phyloP scores from a whole-genome alignment of 2,888 invertebrate genomes.

The Ophraella communa region DNA sequence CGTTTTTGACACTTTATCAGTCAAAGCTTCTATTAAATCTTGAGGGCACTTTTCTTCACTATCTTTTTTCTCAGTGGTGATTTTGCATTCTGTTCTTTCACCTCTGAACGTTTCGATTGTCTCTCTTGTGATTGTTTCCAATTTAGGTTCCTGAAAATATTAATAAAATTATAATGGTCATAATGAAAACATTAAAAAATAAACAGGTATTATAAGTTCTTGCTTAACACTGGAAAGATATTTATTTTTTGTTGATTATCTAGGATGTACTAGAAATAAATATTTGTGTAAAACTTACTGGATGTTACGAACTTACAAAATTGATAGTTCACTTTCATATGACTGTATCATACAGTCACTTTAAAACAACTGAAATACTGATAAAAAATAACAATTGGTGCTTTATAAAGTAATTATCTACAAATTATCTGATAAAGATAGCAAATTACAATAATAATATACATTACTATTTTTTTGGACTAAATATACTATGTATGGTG shows the following conservation, averaged over 20 bases:
- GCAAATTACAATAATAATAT: neutral
- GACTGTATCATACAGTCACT: neutral
- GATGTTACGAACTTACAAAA: neutral
- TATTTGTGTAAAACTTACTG: neutral
- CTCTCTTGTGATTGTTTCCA: constrained; percentile 70
- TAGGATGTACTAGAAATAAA: no score
- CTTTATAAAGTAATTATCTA: neutral
- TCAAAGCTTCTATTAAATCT: constrained; percentile 52
- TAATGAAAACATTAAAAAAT: no score
- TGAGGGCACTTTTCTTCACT: constrained; percentile 56
- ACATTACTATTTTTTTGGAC: neutral
- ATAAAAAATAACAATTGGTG: neutral
- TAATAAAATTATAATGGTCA: neutral
- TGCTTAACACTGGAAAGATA: no score
- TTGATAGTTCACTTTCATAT: no score
- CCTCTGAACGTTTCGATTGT: constrained; percentile 71
- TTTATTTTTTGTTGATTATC: no score
- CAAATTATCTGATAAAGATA: constrained; percentile 4
- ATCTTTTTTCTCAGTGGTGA: constrained; percentile 69
- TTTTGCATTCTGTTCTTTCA: constrained; percentile 68
- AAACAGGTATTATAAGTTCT: no score
- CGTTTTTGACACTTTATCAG: constrained; percentile 39
- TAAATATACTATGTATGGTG: neutral
- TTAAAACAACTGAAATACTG: neutral
- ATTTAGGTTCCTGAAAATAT: constrained; percentile 63